phyloP scores from a whole-genome alignment of 2,888 invertebrate species.

The Xanthia togata region DNA sequence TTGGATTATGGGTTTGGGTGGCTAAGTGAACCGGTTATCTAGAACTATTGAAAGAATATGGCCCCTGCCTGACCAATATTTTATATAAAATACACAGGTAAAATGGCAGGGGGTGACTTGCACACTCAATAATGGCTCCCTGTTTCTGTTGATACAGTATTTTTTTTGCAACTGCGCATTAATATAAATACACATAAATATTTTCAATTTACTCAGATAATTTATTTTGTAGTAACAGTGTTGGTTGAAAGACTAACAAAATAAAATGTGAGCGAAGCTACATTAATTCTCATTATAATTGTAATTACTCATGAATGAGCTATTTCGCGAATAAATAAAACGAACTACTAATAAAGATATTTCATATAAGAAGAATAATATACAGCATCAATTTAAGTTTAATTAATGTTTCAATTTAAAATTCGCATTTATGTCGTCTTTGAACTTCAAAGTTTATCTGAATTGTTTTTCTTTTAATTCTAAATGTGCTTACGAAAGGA shows the following conservation, averaged over 20 bases:
- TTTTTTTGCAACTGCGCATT: neutral
- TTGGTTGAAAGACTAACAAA: slow-evolving; percentile 16
- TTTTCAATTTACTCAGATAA: slow-evolving; percentile 12
- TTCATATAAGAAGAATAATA: slow-evolving; percentile 32
- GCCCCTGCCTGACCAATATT: no score
- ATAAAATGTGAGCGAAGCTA: slow-evolving; percentile 21
- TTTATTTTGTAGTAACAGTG: slow-evolving; percentile 39
- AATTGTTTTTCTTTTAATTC: neutral
- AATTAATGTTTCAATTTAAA: slow-evolving; percentile 20
- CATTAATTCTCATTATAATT: slow-evolving; percentile 45
- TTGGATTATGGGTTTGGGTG: no score
- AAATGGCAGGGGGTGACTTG: no score
- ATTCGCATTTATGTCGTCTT: neutral
- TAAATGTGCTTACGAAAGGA: neutral
- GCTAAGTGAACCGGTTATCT: no score
- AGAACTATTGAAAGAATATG: no score
- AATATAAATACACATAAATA: slow-evolving; percentile 9
- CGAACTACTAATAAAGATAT: slow-evolving; percentile 27
- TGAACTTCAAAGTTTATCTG: neutral
- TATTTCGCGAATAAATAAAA: slow-evolving; percentile 40
- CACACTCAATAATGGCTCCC: no score
- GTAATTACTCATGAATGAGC: slow-evolving; percentile 29
- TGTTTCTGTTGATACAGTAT: no score
- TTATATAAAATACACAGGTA: no score
- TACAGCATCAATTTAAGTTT: slow-evolving; percentile 20